These are phyloP conservation scores for Apomyelois bistriatella DNA, from an alignment of 2,888 invertebrate species.

Conservation along the genomic window DNA sequence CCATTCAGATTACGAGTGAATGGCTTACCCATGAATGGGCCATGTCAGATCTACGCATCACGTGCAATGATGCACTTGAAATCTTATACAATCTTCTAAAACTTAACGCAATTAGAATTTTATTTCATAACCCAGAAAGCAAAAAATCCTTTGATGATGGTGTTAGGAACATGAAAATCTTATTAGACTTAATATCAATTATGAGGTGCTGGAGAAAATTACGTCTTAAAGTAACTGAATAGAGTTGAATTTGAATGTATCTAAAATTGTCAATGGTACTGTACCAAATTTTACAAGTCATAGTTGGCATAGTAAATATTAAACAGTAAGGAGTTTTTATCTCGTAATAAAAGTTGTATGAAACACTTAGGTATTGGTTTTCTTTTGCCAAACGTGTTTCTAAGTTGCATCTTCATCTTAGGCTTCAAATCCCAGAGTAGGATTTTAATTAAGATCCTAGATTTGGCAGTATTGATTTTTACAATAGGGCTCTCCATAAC, in stretches of 20 bases:
- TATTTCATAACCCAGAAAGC: neutral
- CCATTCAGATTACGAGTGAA: slow-evolving; percentile 31
- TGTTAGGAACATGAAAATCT: neutral
- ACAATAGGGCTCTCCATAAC: too few species aligned
- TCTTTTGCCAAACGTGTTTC: too few species aligned
- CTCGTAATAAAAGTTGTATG: too few species aligned
- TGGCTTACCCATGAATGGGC: slow-evolving; percentile 8
- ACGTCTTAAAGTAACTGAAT: neutral
- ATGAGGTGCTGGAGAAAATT: neutral
- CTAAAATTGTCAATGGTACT: neutral
- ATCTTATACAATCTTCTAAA: neutral
- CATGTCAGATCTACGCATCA: slow-evolving; percentile 8
- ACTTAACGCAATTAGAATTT: neutral
- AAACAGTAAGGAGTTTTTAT: neutral
- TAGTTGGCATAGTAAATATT: neutral
- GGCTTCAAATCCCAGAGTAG: too few species aligned
- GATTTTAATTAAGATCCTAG: too few species aligned
- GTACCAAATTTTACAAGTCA: slow-evolving; percentile 5
- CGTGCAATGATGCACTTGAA: slow-evolving; percentile 9
- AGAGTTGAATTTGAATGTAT: neutral
- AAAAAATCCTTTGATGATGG: neutral
- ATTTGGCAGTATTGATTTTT: too few species aligned
- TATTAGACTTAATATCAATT: slow-evolving; percentile 8
- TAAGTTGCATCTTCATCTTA: too few species aligned
- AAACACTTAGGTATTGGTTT: too few species aligned